A percentile compares a stretch with the other conserved stretches of the same genome.
Evolutionary conservation across 1,140 invertebrate species (phyloP).

Genomic region (Plectrocnemia conspersa): DNA sequence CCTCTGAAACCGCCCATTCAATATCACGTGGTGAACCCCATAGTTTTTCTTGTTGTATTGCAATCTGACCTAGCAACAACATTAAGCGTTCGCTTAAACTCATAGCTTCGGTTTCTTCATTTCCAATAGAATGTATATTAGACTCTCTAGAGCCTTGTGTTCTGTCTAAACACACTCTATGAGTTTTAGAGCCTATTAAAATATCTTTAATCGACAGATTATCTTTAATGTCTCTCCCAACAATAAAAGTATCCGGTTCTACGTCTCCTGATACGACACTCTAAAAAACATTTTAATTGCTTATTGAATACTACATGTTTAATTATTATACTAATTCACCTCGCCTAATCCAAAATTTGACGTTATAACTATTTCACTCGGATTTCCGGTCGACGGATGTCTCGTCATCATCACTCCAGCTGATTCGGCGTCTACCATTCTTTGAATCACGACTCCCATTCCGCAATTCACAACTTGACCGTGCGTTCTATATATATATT

Average conservation of each 20-base stretch:
- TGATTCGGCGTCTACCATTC: slow-evolving; percentile 63
- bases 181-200: slow-evolving; percentile 55
- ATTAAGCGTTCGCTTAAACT: slow-evolving; percentile 53
- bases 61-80: slow-evolving; percentile 54
- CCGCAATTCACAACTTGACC: slow-evolving; percentile 60
- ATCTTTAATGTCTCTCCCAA: slow-evolving; percentile 51
- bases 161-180: slow-evolving; percentile 47
- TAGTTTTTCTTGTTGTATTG: slow-evolving; percentile 56
- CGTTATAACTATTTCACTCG: slow-evolving; percentile 63
- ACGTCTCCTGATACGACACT: slow-evolving; percentile 70
- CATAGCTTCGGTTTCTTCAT: slow-evolving; percentile 41
- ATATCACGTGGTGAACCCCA: slow-evolving; percentile 69
- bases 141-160: slow-evolving; percentile 38
- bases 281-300: slow-evolving; percentile 50
- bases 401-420: slow-evolving; percentile 79
- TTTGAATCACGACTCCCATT: slow-evolving; percentile 80
- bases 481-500: slow-evolving; percentile 43
- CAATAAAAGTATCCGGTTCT: slow-evolving; percentile 68
- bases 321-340: slow-evolving; percentile 43
- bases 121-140: slow-evolving; percentile 40
- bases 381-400: slow-evolving; percentile 66
- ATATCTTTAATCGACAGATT: slow-evolving; percentile 48
- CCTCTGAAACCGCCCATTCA: slow-evolving; percentile 64
- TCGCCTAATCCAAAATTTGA: slow-evolving; percentile 80
- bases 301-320: not conserved